These are phyloP conservation scores for Reticulitermes speratus DNA, from an alignment of 1,140 invertebrate genomes.

Conservation along the genomic window DNA sequence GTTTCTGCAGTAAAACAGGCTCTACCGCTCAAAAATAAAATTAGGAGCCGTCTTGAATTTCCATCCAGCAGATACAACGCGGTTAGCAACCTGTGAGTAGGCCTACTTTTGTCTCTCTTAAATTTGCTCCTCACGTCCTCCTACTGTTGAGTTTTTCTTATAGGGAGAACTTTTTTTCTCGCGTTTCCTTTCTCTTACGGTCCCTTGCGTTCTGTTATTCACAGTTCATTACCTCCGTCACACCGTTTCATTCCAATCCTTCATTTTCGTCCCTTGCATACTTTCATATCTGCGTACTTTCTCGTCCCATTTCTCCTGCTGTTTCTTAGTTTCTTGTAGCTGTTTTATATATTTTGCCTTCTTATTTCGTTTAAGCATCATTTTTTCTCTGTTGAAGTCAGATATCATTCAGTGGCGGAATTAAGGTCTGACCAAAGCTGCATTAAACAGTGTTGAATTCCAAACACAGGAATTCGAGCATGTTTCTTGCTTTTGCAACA, in stretches of 20 bases:
- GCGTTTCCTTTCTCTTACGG: no score
- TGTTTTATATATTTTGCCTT: neutral
- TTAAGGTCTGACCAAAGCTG: neutral
- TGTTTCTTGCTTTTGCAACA: no score
- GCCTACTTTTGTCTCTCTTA: neutral
- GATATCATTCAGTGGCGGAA: neutral
- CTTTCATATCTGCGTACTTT: neutral
- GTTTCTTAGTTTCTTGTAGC: neutral
- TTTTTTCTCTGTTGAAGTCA: neutral
- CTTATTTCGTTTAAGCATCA: neutral
- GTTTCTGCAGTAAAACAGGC: no score
- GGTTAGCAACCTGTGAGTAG: neutral
- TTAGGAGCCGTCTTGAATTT: neutral
- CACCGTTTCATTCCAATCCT: neutral
- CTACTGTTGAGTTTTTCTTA: neutral
- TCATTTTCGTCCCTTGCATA: neutral
- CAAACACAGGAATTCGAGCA: no score
- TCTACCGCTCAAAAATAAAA: neutral
- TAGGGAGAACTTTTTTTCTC: neutral
- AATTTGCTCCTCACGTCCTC: neutral
- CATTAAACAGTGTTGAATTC: no score
- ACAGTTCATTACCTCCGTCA: neutral
- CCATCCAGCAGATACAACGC: neutral
- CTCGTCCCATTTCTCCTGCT: neutral
- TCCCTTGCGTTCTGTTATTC: neutral